These are phyloP conservation scores for Dascyllus trimaculatus DNA, from an alignment of 2,113 vertebrate species.

Conservation along the genomic window DNA sequence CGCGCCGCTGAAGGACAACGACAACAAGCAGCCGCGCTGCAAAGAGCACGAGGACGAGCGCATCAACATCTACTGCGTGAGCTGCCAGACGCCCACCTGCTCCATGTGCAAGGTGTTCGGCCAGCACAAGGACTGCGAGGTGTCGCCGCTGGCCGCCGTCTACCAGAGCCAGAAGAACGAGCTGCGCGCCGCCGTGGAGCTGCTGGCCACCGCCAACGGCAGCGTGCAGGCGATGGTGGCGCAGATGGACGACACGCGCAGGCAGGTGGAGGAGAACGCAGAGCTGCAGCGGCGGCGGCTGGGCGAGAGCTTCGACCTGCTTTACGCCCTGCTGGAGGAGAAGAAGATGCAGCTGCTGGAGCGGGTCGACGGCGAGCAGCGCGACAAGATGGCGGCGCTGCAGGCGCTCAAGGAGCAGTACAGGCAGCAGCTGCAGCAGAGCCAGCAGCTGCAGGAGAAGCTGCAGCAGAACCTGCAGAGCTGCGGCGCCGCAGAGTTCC, in stretches of 20 bases:
- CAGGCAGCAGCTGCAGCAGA: slow-evolving; percentile 87
- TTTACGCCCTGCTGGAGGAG: slow-evolving; percentile 88
- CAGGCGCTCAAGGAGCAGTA: slow-evolving; percentile 83
- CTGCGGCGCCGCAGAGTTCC: slow-evolving; percentile 85
- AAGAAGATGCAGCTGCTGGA: slow-evolving; percentile 88
- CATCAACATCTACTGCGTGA: slow-evolving; percentile 96
- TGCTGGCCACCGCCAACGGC: slow-evolving; percentile 71
- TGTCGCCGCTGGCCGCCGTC: slow-evolving; percentile 86
- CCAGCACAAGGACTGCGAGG: slow-evolving; percentile 91
- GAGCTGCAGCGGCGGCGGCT: slow-evolving; percentile 85
- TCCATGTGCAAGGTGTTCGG: slow-evolving; percentile 96
- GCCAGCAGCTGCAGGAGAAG: slow-evolving; percentile 86
- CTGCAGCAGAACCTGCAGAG: slow-evolving; percentile 87
- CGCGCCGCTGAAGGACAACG: slow-evolving; percentile 81
- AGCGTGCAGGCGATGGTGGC: slow-evolving; percentile 58
- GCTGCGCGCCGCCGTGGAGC: slow-evolving; percentile 73
- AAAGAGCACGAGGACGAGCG: slow-evolving; percentile 91
- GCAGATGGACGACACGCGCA: slow-evolving; percentile 71
- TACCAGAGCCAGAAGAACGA: slow-evolving; percentile 90
- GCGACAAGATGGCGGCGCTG: slow-evolving; percentile 82
- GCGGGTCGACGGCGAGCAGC: slow-evolving; percentile 84
- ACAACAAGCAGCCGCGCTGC: slow-evolving; percentile 88
- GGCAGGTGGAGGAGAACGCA: slow-evolving; percentile 86
- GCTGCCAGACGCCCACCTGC: slow-evolving; percentile 91
- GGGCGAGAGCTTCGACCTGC: slow-evolving; percentile 85